Evolutionary conservation across 2,888 invertebrate genomes (phyloP).

Genomic region (Troides oblongomaculatus): DNA sequence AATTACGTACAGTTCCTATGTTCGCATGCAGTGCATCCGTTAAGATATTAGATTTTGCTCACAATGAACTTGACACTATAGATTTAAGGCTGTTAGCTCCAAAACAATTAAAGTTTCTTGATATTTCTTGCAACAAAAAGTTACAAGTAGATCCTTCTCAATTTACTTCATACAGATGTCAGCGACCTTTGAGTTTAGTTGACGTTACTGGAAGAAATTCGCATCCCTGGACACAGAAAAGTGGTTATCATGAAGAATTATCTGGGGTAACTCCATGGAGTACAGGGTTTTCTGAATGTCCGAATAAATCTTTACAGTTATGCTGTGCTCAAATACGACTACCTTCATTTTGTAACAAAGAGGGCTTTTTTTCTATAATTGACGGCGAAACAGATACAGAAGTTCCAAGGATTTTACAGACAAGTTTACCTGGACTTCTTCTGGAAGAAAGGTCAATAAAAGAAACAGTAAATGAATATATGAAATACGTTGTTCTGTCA

Average conservation of each 20-base stretch:
- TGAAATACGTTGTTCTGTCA: conserved; percentile 90
- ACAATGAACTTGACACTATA: conserved; percentile 90
- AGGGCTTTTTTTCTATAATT: conserved; percentile 91
- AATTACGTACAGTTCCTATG: conserved; percentile 86
- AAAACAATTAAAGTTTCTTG: conserved; percentile 90
- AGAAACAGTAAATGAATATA: conserved; percentile 89
- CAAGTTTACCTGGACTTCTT: conserved; percentile 88
- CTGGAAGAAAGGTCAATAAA: conserved; percentile 90
- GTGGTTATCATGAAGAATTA: conserved; percentile 77
- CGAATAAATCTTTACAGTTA: conserved; percentile 86
- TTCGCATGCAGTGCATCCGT: conserved; percentile 87
- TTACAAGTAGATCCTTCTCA: conserved; percentile 91
- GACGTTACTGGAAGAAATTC: conserved; percentile 91
- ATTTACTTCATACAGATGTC: conserved; percentile 88
- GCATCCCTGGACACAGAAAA: conserved; percentile 79
- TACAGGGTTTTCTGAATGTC: conserved; percentile 91
- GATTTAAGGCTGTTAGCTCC: conserved; percentile 88
- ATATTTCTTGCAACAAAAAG: conserved; percentile 90
- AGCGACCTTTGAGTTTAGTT: conserved; percentile 89
- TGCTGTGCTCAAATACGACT: conserved; percentile 88
- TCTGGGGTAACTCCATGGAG: conserved; percentile 85
- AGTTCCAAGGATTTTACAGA: conserved; percentile 85
- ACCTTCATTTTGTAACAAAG: conserved; percentile 88
- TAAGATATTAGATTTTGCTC: conserved; percentile 90
- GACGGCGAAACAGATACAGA: conserved; percentile 87